Evolutionary conservation across 2,888 invertebrate species (phyloP).

Genomic region (Euzophera pinguis): DNA sequence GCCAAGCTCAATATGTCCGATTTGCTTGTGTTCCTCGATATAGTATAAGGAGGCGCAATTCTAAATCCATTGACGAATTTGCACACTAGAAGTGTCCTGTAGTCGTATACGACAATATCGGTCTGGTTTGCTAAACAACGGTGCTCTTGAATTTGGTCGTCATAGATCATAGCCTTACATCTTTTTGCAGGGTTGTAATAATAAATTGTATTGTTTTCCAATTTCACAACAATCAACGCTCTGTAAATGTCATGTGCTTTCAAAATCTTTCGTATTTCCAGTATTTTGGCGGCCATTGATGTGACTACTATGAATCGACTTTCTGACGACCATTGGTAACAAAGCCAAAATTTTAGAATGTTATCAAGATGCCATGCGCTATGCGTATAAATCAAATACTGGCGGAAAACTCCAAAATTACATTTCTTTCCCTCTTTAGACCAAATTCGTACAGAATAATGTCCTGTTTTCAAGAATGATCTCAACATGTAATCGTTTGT

Average conservation of each 20-base stretch:
- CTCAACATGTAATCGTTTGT: background rate
- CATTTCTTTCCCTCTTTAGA: background rate
- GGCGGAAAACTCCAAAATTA: background rate
- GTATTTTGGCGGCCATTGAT: background rate
- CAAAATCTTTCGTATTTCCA: background rate
- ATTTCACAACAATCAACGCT: background rate
- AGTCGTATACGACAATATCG: background rate
- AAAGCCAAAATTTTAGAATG: conserved; percentile 6
- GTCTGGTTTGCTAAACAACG: background rate
- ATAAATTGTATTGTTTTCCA: background rate
- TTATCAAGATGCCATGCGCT: background rate
- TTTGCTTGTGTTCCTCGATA: background rate
- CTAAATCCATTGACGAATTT: background rate
- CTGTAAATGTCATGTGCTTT: background rate
- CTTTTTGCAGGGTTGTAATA: background rate
- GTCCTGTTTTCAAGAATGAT: background rate
- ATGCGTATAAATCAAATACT: background rate
- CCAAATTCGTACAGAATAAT: background rate
- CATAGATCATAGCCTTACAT: background rate
- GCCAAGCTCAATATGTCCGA: background rate
- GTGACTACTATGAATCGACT: conserved; percentile 4
- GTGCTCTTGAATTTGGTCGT: background rate
- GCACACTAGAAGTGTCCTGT: background rate
- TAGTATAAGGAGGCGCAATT: conserved; percentile 1
- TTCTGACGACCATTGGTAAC: conserved; percentile 4